A percentile compares a stretch with the other conserved stretches of the same genome.
Evolutionary conservation across 1,140 invertebrate species (phyloP).

Genomic region (Xylocopa sonorina): DNA sequence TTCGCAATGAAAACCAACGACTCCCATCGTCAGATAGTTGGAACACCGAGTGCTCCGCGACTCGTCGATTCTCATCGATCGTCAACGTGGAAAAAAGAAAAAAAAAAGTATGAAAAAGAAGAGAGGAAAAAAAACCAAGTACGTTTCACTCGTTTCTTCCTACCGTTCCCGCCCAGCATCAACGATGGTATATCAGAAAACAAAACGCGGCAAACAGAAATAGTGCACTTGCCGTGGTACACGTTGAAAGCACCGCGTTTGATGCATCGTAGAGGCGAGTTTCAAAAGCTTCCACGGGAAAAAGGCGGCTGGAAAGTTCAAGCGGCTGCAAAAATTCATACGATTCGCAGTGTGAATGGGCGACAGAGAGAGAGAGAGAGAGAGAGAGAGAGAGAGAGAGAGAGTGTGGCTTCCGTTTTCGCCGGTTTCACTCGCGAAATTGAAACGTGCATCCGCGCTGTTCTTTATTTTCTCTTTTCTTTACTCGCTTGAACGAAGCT

Average conservation of each 20-base stretch:
- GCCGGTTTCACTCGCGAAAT: constrained; percentile 13
- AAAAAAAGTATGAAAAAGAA: not conserved
- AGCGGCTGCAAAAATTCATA: constrained; percentile 19
- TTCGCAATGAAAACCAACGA: not conserved
- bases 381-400: not conserved
- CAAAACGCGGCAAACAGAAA: constrained; percentile 20
- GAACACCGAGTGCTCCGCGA: no score
- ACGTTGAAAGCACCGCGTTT: constrained; percentile 31
- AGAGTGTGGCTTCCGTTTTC: constrained; percentile 7
- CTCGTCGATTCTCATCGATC: not conserved
- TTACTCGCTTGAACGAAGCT: not conserved
- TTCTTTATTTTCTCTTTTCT: not conserved
- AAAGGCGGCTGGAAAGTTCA: constrained; percentile 25
- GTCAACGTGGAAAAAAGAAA: no score
- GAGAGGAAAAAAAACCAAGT: not conserved
- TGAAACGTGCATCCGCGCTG: not conserved
- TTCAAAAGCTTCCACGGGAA: constrained; percentile 14
- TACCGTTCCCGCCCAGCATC: not conserved
- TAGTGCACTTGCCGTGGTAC: constrained; percentile 5
- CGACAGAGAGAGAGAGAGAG: not conserved
- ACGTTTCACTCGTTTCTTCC: not conserved
- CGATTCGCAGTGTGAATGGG: not conserved
- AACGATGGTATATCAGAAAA: not conserved
- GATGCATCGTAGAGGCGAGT: not conserved
- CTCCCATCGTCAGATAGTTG: not conserved